These are phyloP conservation scores for Menidia menidia DNA, from an alignment of 2,797 vertebrate genomes.

Conservation along the genomic window DNA sequence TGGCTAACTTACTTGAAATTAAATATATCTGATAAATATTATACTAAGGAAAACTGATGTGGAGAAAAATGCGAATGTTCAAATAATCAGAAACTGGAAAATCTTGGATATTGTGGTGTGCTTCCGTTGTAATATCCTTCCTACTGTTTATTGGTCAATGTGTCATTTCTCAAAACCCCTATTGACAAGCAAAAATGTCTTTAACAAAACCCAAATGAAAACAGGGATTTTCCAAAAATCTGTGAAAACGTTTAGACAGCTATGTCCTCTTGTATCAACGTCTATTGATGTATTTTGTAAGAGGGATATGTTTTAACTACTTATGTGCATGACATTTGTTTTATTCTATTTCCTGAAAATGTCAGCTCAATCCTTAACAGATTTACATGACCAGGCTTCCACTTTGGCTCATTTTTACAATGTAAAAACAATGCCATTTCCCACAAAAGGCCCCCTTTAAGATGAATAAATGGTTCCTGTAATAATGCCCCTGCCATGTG, in stretches of 20 bases:
- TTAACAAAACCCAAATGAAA: neutral
- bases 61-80: neutral
- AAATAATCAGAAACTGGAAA: neutral
- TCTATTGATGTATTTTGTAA: constrained; percentile 18
- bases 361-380: constrained; percentile 13
- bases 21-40: constrained; percentile 4
- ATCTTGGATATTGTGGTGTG: neutral
- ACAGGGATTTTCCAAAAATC: no score
- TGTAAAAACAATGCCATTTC: constrained; percentile 19
- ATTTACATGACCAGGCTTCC: constrained; percentile 17
- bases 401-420: constrained; percentile 47
- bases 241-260: no score
- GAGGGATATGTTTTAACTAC: neutral
- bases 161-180: neutral
- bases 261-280: neutral
- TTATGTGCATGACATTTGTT: constrained; percentile 2
- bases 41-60: neutral
- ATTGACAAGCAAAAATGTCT: neutral
- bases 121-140: neutral
- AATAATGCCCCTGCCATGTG: constrained; percentile 34
- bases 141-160: neutral
- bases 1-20: neutral
- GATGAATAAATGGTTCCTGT: constrained; percentile 29
- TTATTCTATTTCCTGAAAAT: constrained; percentile 26
- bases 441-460: constrained; percentile 25